Conservation (phyloP, 2,113 vertebrate genomes). For the Apteryx mantelli region DNA sequence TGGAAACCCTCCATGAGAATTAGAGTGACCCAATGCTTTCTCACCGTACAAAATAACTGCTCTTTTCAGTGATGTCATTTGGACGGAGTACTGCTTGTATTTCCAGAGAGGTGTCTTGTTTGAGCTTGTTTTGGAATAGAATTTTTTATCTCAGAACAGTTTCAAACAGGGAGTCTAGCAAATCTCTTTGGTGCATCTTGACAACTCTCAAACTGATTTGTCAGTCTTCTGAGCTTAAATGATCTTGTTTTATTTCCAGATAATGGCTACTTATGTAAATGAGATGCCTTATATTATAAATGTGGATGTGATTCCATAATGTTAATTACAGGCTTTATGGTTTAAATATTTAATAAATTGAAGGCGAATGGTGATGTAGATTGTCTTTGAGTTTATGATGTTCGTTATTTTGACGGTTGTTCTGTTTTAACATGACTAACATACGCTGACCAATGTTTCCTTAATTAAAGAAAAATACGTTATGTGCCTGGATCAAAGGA, state of each 20-base stretch:
- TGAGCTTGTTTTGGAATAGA: not conserved
- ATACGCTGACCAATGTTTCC: not conserved
- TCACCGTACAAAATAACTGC: not conserved
- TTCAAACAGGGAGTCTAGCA: not conserved
- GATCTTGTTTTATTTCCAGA: not conserved
- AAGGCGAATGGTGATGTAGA: not conserved
- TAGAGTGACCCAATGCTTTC: constrained; percentile 39
- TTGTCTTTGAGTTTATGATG: not conserved
- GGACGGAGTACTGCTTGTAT: not conserved
- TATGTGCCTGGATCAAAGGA: not conserved
- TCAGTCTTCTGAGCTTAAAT: not conserved
- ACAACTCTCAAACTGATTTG: not conserved
- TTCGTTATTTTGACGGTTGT: not conserved
- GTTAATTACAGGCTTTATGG: constrained; percentile 21
- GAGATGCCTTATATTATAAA: constrained; percentile 26
- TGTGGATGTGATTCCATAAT: not conserved
- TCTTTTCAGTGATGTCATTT: constrained; percentile 8
- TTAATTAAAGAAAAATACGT: not conserved
- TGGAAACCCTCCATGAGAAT: constrained; percentile 33
- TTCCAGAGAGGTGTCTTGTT: not conserved
- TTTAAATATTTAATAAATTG: not conserved
- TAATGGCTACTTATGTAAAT: constrained; percentile 42
- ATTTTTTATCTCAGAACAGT: not conserved
- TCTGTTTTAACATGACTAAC: not conserved
- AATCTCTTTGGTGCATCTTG: not conserved